These are phyloP conservation scores for Cecidostiba fungosa DNA, from an alignment of 2,888 invertebrate species.

Conservation along the genomic window DNA sequence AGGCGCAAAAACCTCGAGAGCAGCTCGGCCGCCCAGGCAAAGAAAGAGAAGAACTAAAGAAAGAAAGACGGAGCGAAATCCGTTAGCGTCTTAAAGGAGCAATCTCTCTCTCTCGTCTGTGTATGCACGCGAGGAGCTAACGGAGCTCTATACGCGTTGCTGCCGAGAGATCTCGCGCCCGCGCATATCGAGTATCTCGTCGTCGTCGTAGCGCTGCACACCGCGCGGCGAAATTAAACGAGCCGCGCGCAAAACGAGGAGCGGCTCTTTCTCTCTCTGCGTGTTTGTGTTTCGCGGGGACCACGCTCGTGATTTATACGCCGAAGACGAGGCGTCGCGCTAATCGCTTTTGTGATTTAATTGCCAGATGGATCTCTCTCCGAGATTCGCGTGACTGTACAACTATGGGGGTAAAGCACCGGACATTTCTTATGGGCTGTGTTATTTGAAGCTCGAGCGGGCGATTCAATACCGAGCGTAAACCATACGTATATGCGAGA, in stretches of 20 bases:
- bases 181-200: conserved; percentile 52
- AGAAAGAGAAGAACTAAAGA: neutral
- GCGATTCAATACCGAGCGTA: conserved; percentile 54
- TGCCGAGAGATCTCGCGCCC: conserved; percentile 19
- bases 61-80: conserved; percentile 40
- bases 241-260: conserved; percentile 43
- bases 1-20: conserved; percentile 22
- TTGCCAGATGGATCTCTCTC: conserved; percentile 46
- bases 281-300: neutral
- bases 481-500: conserved; percentile 25
- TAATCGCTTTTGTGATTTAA: conserved; percentile 62
- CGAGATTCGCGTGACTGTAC: conserved; percentile 39
- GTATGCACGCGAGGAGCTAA: conserved; percentile 55
- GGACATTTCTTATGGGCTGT: neutral
- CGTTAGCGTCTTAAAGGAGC: conserved; percentile 52
- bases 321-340: conserved; percentile 40
- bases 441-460: conserved; percentile 17
- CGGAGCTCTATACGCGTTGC: conserved; percentile 31
- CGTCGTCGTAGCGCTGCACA: neutral
- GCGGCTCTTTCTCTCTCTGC: neutral
- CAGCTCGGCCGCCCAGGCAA: neutral
- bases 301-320: conserved; percentile 37
- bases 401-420: conserved; percentile 8
- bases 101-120: conserved; percentile 12
- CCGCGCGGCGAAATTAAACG: conserved; percentile 43